phyloP scores from a whole-genome alignment of 1,140 invertebrate genomes.

The Sinonovacula constricta region DNA sequence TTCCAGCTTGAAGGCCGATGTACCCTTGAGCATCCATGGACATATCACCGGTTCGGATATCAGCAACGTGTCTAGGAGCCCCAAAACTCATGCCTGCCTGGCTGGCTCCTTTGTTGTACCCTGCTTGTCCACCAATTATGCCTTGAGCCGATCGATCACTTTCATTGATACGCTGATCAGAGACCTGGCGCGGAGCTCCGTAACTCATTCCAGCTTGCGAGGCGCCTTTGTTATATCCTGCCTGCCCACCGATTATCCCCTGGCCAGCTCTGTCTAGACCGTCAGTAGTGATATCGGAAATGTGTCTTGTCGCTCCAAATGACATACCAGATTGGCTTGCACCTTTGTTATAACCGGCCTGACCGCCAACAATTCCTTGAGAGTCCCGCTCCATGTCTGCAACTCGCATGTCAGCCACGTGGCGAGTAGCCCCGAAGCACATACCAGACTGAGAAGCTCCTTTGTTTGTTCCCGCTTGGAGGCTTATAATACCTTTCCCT shows the following conservation, averaged over 20 bases:
- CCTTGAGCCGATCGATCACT: conserved; percentile 79
- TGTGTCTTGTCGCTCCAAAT: conserved; percentile 67
- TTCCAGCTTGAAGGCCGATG: conserved; percentile 94
- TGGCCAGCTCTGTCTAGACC: conserved; percentile 81
- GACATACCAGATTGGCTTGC: conserved; percentile 69
- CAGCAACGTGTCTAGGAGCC: conserved; percentile 57
- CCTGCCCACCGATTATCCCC: conserved; percentile 92
- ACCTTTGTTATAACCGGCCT: conserved; percentile 93
- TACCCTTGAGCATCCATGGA: conserved; percentile 84
- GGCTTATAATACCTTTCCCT: conserved; percentile 92
- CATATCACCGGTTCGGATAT: conserved; percentile 59
- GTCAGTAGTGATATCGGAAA: conserved; percentile 70
- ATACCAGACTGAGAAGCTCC: conserved; percentile 83
- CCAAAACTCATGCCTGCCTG: conserved; percentile 82
- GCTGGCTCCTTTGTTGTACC: conserved; percentile 88
- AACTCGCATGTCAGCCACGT: conserved; percentile 64
- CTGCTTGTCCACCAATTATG: conserved; percentile 94
- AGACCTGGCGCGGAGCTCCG: conserved; percentile 56
- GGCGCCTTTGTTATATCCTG: conserved; percentile 90
- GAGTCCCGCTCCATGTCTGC: conserved; percentile 79
- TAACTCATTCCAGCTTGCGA: conserved; percentile 56
- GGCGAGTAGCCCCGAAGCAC: conserved; percentile 67
- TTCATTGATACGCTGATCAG: conserved; percentile 59
- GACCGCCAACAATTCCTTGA: conserved; percentile 91
- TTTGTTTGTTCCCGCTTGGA: conserved; percentile 97